Conservation (phyloP, 2,888 invertebrate genomes). For the Dolichopus griseipennis region DNA sequence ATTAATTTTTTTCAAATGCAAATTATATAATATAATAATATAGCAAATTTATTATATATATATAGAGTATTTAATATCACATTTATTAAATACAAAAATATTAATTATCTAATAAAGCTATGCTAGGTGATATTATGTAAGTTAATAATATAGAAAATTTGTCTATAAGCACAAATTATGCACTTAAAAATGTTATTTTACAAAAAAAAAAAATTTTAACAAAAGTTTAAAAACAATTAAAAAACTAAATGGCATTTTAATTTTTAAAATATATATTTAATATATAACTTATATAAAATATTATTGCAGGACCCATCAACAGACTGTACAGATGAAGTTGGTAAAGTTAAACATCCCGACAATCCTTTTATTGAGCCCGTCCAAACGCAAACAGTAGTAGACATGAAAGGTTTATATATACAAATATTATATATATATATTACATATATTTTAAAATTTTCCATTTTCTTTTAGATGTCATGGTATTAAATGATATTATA, state of each 20-base stretch:
- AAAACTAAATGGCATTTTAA: too few species aligned
- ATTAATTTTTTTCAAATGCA: background rate
- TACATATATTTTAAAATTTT: background rate
- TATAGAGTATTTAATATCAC: background rate
- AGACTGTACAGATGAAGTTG: constrained; percentile 68
- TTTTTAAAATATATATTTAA: too few species aligned
- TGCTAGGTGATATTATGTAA: constrained; percentile 3
- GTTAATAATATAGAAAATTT: background rate
- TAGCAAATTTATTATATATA: background rate
- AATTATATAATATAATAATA: background rate
- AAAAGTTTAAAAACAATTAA: too few species aligned
- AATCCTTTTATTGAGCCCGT: constrained; percentile 87
- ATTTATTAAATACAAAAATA: background rate
- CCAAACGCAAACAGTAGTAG: constrained; percentile 81
- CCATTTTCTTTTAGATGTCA: constrained; percentile 63
- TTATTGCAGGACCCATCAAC: constrained; percentile 64
- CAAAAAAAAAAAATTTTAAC: too few species aligned
- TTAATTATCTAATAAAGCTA: background rate
- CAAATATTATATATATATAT: background rate
- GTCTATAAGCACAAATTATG: background rate
- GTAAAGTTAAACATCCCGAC: constrained; percentile 75
- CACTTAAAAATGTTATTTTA: background rate
- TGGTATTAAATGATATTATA: constrained; percentile 94
- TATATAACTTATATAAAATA: constrained; percentile 8
- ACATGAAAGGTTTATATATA: constrained; percentile 67